Evolutionary conservation across 2,113 vertebrate genomes (phyloP).

Genomic region (Gobius niger): DNA sequence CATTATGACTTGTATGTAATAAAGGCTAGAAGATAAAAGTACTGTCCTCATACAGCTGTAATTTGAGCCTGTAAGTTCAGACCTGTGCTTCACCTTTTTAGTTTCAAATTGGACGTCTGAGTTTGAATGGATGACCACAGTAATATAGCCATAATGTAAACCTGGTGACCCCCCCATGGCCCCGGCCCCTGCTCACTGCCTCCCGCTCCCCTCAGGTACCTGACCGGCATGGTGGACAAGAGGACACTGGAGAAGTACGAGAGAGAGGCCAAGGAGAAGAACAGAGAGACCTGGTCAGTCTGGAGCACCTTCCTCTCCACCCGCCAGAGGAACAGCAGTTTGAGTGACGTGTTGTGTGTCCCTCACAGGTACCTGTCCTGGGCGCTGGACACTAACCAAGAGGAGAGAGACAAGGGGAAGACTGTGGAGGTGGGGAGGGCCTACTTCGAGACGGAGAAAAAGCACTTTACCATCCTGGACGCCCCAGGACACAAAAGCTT

Average conservation of each 20-base stretch:
- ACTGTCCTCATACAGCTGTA: too few species aligned
- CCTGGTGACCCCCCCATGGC: too few species aligned
- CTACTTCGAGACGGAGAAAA: conserved; percentile 98
- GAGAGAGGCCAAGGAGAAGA: conserved; percentile 99
- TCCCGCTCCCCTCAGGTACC: conserved; percentile 80
- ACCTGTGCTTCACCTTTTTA: too few species aligned
- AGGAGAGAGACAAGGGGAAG: conserved; percentile 98
- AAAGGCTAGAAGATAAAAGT: too few species aligned
- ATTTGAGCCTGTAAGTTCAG: too few species aligned
- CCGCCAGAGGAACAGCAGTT: too few species aligned
- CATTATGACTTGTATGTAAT: too few species aligned
- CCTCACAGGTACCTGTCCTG: conserved; percentile 92
- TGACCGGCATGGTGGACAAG: conserved; percentile 99
- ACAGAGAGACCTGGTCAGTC: conserved; percentile 96
- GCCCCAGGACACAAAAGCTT: conserved; percentile 99
- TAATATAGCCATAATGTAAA: too few species aligned
- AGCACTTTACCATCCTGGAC: conserved; percentile 98
- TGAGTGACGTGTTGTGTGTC: neutral
- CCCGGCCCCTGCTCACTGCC: neutral
- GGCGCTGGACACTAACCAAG: conserved; percentile 98
- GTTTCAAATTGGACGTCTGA: too few species aligned
- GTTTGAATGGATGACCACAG: too few species aligned
- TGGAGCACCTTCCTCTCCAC: neutral
- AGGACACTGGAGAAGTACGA: conserved; percentile 98
- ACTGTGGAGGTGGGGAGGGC: conserved; percentile 98